A percentile compares a stretch with the other conserved stretches of the same genome.
Conservation (phyloP, 2,797 vertebrate genomes). For the Poeciliopsis infans region DNA sequence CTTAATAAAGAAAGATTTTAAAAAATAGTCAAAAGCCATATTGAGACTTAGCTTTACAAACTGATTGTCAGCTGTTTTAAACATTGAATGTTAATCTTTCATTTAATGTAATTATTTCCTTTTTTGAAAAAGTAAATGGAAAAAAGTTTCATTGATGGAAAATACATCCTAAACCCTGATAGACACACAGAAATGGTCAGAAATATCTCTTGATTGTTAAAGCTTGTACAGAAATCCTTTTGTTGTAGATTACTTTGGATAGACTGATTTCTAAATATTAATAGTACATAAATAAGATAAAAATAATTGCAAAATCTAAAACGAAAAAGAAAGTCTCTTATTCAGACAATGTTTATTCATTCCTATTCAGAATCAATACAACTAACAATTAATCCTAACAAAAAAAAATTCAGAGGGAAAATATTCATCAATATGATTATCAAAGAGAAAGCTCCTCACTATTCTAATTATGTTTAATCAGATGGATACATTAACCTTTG, state of each 20-base stretch:
- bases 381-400: slow-evolving; percentile 53
- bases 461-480: slow-evolving; percentile 63
- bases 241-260: not conserved
- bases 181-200: not conserved
- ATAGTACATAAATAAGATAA: not conserved
- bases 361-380: slow-evolving; percentile 40
- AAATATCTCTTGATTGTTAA: not conserved
- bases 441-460: slow-evolving; percentile 56
- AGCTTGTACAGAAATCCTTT: not conserved
- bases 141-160: too few species aligned
- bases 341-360: slow-evolving; percentile 34
- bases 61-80: not conserved
- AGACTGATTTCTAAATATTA: not conserved
- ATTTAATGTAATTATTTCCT: not conserved
- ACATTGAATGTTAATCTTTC: not conserved
- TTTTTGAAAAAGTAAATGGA: too few species aligned
- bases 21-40: not conserved
- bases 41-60: not conserved
- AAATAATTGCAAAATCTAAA: not conserved
- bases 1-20: not conserved
- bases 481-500: slow-evolving; percentile 75
- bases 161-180: not conserved
- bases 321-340: not conserved
- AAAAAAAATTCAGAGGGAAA: slow-evolving; percentile 63
- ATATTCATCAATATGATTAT: slow-evolving; percentile 66